Evolutionary conservation across 1,140 invertebrate genomes (phyloP).

Genomic region (Drosophila dunni): DNA sequence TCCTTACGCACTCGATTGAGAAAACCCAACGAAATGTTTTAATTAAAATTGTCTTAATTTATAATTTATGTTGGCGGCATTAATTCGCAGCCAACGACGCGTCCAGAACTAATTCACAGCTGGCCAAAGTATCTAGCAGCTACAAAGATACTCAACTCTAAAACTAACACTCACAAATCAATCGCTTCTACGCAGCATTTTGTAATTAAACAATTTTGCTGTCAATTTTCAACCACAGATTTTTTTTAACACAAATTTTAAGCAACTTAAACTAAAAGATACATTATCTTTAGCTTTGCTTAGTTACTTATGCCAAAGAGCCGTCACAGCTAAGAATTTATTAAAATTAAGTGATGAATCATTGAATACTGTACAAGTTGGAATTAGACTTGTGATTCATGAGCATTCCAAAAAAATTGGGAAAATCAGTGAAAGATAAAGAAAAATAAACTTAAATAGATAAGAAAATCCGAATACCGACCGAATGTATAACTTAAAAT

Average conservation of each 20-base stretch:
- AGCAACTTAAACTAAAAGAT: neutral
- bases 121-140: conserved; percentile 66
- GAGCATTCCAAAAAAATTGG: neutral
- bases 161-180: neutral
- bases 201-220: conserved; percentile 41
- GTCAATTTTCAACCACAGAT: conserved; percentile 32
- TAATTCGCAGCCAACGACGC: conserved; percentile 67
- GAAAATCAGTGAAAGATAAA: neutral
- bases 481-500: neutral
- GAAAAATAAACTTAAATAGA: neutral
- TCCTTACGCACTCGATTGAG: conserved; percentile 1
- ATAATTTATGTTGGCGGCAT: conserved; percentile 78
- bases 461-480: neutral
- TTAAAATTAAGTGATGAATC: conserved; percentile 16
- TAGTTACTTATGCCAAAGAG: no score
- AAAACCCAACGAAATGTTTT: conserved; percentile 67
- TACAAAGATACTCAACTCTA: conserved; percentile 33
- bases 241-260: neutral
- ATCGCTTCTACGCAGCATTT: conserved; percentile 53
- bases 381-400: conserved; percentile 10
- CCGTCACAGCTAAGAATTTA: neutral
- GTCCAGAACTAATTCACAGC: conserved; percentile 69
- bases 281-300: no score
- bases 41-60: conserved; percentile 80
- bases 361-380: conserved; percentile 3